These are phyloP conservation scores for Brachionichthys hirsutus DNA, from an alignment of 2,113 vertebrate genomes.

Conservation along the genomic window DNA sequence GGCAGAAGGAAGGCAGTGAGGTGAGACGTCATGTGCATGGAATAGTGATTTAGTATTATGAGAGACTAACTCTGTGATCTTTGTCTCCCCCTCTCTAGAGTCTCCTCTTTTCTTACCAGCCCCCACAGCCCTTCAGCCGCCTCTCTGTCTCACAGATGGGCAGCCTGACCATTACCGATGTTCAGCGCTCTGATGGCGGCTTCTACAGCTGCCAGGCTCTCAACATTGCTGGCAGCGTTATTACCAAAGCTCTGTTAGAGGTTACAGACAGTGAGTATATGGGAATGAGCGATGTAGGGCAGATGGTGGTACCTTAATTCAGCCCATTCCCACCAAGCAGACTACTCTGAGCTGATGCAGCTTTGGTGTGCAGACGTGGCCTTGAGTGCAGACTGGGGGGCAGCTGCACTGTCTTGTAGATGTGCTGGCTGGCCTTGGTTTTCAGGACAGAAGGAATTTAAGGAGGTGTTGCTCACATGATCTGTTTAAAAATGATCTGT, in stretches of 20 bases:
- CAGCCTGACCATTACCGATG: conserved; percentile 92
- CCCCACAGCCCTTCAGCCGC: conserved; percentile 90
- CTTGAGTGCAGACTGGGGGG: background rate
- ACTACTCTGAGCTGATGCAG: background rate
- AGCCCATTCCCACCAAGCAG: conserved; percentile 8
- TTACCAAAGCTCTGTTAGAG: conserved; percentile 96
- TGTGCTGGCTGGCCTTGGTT: conserved; percentile 33
- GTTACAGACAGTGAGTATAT: conserved; percentile 66
- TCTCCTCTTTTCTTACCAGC: conserved; percentile 95
- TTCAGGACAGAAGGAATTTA: conserved; percentile 45
- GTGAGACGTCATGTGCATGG: conserved; percentile 71
- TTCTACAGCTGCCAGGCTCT: conserved; percentile 98
- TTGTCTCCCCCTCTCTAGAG: conserved; percentile 76
- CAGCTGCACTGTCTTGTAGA: conserved; percentile 13
- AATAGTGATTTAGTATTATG: conserved; percentile 11
- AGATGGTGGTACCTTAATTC: conserved; percentile 11
- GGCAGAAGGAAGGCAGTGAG: conserved; percentile 94
- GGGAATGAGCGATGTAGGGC: conserved; percentile 6
- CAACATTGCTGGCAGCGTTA: conserved; percentile 97
- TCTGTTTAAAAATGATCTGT: conserved; percentile 41
- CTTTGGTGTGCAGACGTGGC: conserved; percentile 45
- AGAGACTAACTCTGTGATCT: conserved; percentile 31
- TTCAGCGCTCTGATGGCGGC: conserved; percentile 89
- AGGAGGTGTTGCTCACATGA: conserved; percentile 17
- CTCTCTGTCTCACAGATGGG: conserved; percentile 96